Conservation (phyloP, 2,888 invertebrate species). For the Caenorhabditis imperialis region DNA sequence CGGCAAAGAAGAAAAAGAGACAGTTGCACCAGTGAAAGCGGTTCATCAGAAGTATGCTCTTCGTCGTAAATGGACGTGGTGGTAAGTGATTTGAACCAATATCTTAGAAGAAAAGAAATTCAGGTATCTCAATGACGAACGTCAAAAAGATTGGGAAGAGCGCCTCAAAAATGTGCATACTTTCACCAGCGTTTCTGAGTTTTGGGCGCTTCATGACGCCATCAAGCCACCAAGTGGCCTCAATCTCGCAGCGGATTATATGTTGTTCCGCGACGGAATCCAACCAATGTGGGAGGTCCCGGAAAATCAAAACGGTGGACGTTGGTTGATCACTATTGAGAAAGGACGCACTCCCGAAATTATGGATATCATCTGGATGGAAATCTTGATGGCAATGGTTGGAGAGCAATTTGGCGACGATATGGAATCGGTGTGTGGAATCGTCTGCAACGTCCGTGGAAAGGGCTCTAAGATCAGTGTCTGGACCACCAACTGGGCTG, state of each 20-base stretch:
- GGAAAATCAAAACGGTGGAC: slow-evolving; percentile 80
- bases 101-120: not conserved
- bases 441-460: slow-evolving; percentile 90
- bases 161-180: slow-evolving; percentile 93
- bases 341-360: slow-evolving; percentile 56
- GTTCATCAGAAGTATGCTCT: slow-evolving; percentile 2
- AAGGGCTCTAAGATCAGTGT: slow-evolving; percentile 93
- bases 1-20: too few species aligned
- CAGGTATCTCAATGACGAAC: slow-evolving; percentile 66
- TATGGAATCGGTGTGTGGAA: slow-evolving; percentile 81
- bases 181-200: slow-evolving; percentile 97
- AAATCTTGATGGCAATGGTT: slow-evolving; percentile 86
- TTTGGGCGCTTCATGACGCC: slow-evolving; percentile 96
- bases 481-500: slow-evolving; percentile 90
- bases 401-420: slow-evolving; percentile 95
- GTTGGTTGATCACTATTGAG: slow-evolving; percentile 79
- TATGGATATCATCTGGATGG: slow-evolving; percentile 76
- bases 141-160: slow-evolving; percentile 87
- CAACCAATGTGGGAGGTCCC: slow-evolving; percentile 81
- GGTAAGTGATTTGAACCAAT: slow-evolving; percentile 6
- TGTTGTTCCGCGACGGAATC: slow-evolving; percentile 79
- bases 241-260: slow-evolving; percentile 73
- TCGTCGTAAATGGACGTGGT: slow-evolving; percentile 29
- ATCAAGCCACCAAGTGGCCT: slow-evolving; percentile 80
- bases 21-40: not conserved